phyloP scores from a whole-genome alignment of 2,113 vertebrate genomes.

The Phrynocephalus versicolor region DNA sequence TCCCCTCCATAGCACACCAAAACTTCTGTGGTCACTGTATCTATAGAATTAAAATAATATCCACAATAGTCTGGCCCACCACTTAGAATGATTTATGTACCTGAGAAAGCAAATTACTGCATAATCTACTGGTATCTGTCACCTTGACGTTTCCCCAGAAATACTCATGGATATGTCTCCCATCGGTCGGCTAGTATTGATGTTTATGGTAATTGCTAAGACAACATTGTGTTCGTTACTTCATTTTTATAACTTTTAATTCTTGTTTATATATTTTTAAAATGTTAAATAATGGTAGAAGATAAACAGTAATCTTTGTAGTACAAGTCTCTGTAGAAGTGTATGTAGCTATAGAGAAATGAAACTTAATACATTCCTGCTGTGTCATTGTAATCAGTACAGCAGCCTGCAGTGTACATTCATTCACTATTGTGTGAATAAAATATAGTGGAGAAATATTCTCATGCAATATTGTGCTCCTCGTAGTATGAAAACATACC shows the following conservation, averaged over 20 bases:
- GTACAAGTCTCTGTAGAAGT: background rate
- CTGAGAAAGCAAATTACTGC: background rate
- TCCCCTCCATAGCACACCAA: background rate
- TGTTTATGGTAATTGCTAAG: background rate
- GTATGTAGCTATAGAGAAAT: background rate
- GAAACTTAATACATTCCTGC: slow-evolving; percentile 1
- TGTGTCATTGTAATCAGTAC: slow-evolving; percentile 8
- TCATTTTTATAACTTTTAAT: background rate
- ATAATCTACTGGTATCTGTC: background rate
- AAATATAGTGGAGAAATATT: background rate
- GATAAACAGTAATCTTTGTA: background rate
- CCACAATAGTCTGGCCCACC: background rate
- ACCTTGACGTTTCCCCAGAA: background rate
- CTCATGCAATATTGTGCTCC: background rate
- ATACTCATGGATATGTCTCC: background rate
- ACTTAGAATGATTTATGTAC: background rate
- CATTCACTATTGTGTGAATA: slow-evolving; percentile 10
- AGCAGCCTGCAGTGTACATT: slow-evolving; percentile 4
- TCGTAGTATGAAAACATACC: background rate
- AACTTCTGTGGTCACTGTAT: background rate
- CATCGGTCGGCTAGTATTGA: background rate
- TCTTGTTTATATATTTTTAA: background rate
- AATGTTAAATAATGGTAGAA: background rate
- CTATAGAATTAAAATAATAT: background rate
- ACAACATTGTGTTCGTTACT: background rate